A percentile compares a stretch with the other conserved stretches of the same genome.
Conservation (phyloP, 2,113 vertebrate species). For the Hyperoodon ampullatus region DNA sequence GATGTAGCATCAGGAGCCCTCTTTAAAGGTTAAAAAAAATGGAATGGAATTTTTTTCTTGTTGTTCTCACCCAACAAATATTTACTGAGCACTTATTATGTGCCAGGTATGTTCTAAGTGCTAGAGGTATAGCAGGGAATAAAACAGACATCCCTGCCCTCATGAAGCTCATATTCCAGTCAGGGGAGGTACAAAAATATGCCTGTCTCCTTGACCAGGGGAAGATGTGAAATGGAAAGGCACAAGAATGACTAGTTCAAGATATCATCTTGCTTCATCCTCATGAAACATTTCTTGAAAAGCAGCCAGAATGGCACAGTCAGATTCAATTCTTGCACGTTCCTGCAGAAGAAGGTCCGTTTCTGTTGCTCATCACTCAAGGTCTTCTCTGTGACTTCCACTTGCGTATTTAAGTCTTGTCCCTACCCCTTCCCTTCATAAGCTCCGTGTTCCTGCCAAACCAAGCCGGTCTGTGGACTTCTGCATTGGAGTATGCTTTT, state of each 20-base stretch:
- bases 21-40: background rate
- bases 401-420: rapidly evolving
- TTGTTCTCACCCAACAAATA: background rate
- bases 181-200: background rate
- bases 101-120: background rate
- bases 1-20: background rate
- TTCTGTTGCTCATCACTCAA: background rate
- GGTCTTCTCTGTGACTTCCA: background rate
- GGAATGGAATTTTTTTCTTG: background rate
- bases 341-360: background rate
- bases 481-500: rapidly evolving
- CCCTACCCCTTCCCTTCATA: background rate
- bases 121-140: background rate
- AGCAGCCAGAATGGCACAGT: background rate
- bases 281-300: background rate
- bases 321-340: background rate
- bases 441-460: background rate
- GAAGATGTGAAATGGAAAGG: background rate
- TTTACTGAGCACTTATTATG: background rate
- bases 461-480: background rate
- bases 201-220: background rate
- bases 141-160: background rate
- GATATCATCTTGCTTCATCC: background rate
- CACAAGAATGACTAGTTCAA: background rate
- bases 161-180: background rate